phyloP scores from a whole-genome alignment of 2,113 vertebrate species.

The Agelaius phoeniceus region DNA sequence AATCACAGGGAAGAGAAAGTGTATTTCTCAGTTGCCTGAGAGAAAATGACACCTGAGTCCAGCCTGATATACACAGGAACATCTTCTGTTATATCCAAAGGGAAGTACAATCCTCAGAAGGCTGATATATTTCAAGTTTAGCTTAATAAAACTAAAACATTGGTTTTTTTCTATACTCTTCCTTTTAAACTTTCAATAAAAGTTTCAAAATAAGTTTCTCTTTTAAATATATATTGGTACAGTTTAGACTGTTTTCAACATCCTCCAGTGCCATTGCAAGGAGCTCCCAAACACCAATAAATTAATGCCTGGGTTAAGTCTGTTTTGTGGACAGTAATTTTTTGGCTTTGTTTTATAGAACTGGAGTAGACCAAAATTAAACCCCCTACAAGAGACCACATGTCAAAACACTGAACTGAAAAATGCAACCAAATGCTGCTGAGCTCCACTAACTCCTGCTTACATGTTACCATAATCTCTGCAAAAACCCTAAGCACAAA shows the following conservation, averaged over 20 bases:
- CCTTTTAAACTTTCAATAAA: background rate
- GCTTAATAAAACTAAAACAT: background rate
- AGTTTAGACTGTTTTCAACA: background rate
- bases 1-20: background rate
- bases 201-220: background rate
- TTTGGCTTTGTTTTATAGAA: background rate
- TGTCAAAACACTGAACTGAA: background rate
- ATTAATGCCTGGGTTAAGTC: background rate
- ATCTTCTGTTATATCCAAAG: background rate
- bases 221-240: background rate
- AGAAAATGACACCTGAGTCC: background rate
- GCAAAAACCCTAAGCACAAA: background rate
- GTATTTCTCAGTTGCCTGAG: background rate
- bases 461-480: background rate
- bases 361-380: background rate
- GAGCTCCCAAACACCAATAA: background rate
- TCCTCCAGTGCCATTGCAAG: background rate
- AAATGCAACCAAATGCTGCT: constrained; percentile 14
- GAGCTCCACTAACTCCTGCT: background rate
- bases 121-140: background rate
- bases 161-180: background rate
- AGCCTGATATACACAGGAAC: background rate
- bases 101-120: background rate
- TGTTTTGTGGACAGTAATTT: background rate
- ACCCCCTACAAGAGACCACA: background rate